These are phyloP conservation scores for Aphelenchoides avenae DNA, from an alignment of 1,140 invertebrate genomes.

Conservation along the genomic window DNA sequence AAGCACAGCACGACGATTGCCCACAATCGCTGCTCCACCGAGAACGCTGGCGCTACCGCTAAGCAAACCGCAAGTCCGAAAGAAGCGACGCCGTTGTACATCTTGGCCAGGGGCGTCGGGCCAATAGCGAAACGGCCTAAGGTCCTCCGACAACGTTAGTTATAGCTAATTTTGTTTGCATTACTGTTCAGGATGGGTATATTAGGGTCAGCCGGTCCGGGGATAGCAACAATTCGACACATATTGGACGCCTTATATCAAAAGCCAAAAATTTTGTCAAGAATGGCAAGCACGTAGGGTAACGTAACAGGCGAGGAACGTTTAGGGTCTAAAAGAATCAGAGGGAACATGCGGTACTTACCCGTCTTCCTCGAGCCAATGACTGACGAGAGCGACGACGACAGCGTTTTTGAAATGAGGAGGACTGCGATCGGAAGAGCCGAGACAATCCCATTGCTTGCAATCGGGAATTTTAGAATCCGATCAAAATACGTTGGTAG, in stretches of 20 bases:
- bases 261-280: too few relatives aligned
- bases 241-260: too few relatives aligned
- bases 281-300: too few relatives aligned
- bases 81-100: conserved; percentile 56
- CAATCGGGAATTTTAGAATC: conserved; percentile 43
- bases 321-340: too few relatives aligned
- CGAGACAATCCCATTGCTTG: conserved; percentile 52
- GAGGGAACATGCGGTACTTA: too few relatives aligned
- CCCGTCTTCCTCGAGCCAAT: conserved; percentile 51
- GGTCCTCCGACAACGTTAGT: too few relatives aligned
- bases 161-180: too few relatives aligned
- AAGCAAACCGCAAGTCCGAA: conserved; percentile 53
- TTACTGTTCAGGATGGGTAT: too few relatives aligned
- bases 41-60: conserved; percentile 44
- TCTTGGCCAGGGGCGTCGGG: conserved; percentile 45
- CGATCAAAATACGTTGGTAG: conserved; percentile 56
- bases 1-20: conserved; percentile 50
- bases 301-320: too few relatives aligned
- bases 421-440: conserved; percentile 55
- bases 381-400: conserved; percentile 53
- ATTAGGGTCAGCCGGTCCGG: too few relatives aligned
- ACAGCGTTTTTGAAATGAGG: conserved; percentile 57
- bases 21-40: conserved; percentile 24
- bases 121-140: conserved; percentile 26
- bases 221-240: too few relatives aligned